Evolutionary conservation across 2,797 vertebrate genomes (phyloP).

Genomic region (Crocidura indochinensis): DNA sequence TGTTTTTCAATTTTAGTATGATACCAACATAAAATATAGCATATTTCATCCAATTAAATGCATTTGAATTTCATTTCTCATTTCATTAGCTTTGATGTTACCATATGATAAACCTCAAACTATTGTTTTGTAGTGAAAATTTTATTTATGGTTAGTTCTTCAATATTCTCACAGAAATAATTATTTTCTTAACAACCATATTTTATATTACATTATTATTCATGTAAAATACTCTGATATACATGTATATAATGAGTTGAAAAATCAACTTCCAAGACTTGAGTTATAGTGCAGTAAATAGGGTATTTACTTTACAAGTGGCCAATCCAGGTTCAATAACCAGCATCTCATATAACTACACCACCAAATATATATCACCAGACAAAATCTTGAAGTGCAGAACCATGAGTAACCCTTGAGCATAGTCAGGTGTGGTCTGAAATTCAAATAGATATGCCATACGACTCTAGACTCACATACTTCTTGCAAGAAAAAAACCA

Average conservation of each 20-base stretch:
- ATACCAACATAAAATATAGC: not conserved
- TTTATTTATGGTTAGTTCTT: not conserved
- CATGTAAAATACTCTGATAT: not conserved
- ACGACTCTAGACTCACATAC: no score
- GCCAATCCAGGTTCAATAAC: no score
- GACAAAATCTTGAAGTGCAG: no score
- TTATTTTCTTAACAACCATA: not conserved
- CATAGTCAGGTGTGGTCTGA: no score
- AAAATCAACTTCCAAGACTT: not conserved
- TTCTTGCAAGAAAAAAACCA: no score
- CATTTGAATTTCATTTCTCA: not conserved
- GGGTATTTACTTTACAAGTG: no score
- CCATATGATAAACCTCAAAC: not conserved
- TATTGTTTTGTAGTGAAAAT: not conserved
- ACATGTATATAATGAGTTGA: not conserved
- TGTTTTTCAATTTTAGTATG: no score
- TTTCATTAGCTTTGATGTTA: slow-evolving; percentile 24
- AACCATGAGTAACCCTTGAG: no score
- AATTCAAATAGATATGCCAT: no score
- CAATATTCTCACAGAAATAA: not conserved
- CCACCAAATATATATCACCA: no score
- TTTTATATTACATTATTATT: not conserved
- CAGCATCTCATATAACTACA: no score
- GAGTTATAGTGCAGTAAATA: no score
- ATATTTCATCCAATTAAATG: not conserved